Percentiles rank a stretch among this genome's conserved stretches.
These are phyloP conservation scores for Heliconius melpomene DNA, from an alignment of 1,140 invertebrate species.

Conservation along the genomic window DNA sequence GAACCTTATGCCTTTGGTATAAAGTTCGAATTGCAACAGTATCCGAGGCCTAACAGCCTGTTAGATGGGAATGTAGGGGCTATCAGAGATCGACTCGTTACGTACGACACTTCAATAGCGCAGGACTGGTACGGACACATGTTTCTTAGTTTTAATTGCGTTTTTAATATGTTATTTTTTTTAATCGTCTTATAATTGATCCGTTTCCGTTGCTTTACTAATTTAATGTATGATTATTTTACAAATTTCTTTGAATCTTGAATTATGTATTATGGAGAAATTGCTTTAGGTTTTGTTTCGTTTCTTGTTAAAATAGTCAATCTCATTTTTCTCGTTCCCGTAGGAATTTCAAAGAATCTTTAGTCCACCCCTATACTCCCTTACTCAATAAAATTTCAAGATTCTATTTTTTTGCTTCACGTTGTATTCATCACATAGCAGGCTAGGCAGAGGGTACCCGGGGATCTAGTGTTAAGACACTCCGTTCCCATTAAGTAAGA, in stretches of 20 bases:
- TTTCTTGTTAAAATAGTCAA: too few species aligned
- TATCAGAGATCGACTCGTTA: constrained; percentile 67
- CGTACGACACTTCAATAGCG: constrained; percentile 57
- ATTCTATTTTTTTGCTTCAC: neutral
- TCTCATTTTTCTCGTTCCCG: too few species aligned
- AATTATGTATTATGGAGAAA: too few species aligned
- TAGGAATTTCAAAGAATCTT: too few species aligned
- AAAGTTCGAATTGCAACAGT: constrained; percentile 19
- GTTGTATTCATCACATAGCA: too few species aligned
- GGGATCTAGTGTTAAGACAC: too few species aligned
- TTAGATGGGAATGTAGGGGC: constrained; percentile 41
- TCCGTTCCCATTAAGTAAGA: too few species aligned
- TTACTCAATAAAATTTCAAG: neutral
- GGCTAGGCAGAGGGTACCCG: too few species aligned
- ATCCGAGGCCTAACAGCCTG: constrained; percentile 48
- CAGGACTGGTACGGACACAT: constrained; percentile 44
- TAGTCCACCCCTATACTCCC: too few species aligned
- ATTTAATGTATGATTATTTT: neutral
- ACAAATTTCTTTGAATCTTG: too few species aligned
- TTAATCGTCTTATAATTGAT: neutral
- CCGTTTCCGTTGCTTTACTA: neutral
- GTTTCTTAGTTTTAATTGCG: constrained; percentile 40
- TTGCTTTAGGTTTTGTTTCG: too few species aligned
- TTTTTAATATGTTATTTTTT: constrained; percentile 10
- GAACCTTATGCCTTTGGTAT: constrained; percentile 16